phyloP scores from a whole-genome alignment of 2,113 vertebrate genomes.

The Leiothrix lutea region DNA sequence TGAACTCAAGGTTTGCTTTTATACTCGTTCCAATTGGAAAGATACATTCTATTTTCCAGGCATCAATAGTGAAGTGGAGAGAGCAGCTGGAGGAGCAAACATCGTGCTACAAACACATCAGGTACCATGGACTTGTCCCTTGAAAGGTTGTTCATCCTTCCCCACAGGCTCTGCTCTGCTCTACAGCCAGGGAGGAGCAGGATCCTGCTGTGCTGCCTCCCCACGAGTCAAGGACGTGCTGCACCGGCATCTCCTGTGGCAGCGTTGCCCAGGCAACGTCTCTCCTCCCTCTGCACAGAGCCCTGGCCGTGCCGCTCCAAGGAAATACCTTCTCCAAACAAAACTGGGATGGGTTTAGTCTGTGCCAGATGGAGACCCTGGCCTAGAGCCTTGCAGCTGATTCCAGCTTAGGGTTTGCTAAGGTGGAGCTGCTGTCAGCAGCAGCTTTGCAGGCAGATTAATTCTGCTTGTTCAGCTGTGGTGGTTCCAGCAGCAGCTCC shows the following conservation, averaged over 20 bases:
- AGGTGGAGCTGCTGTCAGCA: not conserved
- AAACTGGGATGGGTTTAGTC: not conserved
- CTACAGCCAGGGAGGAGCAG: not conserved
- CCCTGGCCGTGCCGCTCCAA: accelerated
- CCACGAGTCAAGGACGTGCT: not conserved
- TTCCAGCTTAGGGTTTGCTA: not conserved
- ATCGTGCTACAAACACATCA: accelerated
- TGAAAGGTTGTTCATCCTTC: no score
- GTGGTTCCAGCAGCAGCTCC: not conserved
- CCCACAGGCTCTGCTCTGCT: accelerated
- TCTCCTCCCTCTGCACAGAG: not conserved
- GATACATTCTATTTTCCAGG: not conserved
- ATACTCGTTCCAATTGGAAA: not conserved
- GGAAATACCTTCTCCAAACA: not conserved
- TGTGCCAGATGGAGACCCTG: not conserved
- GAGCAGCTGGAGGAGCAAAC: not conserved
- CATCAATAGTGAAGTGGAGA: not conserved
- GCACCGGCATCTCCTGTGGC: not conserved
- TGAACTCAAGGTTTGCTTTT: not conserved
- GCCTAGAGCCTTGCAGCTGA: accelerated
- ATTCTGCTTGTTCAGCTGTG: not conserved
- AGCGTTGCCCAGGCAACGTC: not conserved
- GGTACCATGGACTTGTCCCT: accelerated
- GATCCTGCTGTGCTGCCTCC: not conserved
- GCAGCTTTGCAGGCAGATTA: not conserved